Conservation (phyloP, 2,113 vertebrate genomes). For the Protobothrops mucrosquamatus region DNA sequence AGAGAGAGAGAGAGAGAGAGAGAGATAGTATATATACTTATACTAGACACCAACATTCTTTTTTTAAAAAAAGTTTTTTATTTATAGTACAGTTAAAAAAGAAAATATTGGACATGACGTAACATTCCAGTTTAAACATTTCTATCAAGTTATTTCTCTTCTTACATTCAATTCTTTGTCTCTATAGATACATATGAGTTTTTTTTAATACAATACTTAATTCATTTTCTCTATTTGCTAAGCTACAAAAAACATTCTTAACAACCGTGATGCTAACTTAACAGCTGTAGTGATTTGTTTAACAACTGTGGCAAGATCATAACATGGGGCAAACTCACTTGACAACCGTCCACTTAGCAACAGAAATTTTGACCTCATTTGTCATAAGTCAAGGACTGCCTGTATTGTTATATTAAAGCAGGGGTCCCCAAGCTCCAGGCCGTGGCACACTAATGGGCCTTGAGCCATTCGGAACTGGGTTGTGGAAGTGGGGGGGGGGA, state of each 20-base stretch:
- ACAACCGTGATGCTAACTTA: background rate
- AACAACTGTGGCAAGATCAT: background rate
- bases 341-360: background rate
- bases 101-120: too few relatives aligned
- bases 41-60: background rate
- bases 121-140: too few relatives aligned
- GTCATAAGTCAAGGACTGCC: background rate
- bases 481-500: fast-evolving
- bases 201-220: too few relatives aligned
- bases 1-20: too few relatives aligned
- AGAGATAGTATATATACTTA: too few relatives aligned
- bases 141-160: too few relatives aligned
- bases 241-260: background rate
- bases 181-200: too few relatives aligned
- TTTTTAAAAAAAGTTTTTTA: too few relatives aligned
- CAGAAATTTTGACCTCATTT: background rate
- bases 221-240: too few relatives aligned
- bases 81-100: too few relatives aligned
- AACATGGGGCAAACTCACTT: background rate
- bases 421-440: background rate
- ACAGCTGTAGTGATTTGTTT: background rate
- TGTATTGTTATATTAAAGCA: background rate
- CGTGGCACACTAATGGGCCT: background rate
- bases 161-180: too few relatives aligned
- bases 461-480: background rate